Base-by-base conservation (phyloP, 2,797 vertebrate species). In the Etheostoma nigrum region DNA sequence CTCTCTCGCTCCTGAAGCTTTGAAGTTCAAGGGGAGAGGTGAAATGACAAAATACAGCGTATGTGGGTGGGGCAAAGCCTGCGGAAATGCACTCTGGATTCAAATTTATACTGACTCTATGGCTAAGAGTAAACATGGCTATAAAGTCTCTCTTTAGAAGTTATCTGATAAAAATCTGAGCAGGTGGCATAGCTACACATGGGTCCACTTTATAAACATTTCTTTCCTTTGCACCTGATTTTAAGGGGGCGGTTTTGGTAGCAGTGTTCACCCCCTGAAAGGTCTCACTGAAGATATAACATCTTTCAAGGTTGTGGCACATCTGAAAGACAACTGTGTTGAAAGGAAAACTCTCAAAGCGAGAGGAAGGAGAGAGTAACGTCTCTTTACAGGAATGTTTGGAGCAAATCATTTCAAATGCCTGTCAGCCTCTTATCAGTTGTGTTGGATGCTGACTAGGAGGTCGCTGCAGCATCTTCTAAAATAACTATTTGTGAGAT, bases 11-110 rank as follows among this genome's bases (percentile, higher is more conserved):
- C 59, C 63, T 52, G 53, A 67, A 64, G 76, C 92, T 95, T 92
- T 93, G 91, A 92, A 89, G 91, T 93, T 93, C 84, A 92, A 89
- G 84, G 77, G 77, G 65, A 87, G 81, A 90, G 84, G 90, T 87
- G 83, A 90, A 74, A 72, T 81, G 81, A 88, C 76, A 89, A 82
- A 86, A 88, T 81, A 64, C 71, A 53, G 49, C 12, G n/a, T 51
- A 42, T 70, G 75, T 62, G 74, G 81, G 79, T 54, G 67, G 72
- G 49, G 63, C 71, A 47, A 54, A 66, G 70, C 44, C 30, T 67
- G 71, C 59, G 25, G 19, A 30, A 79, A 86, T 58, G 72, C 21
- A 8, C 73, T 78, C 21, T 12, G 73, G 63, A 91, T 86, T 88
- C 53, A 86, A 88, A 91, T 67, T 67, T 18, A 11, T 21, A n/a